A percentile compares a stretch with the other conserved stretches of the same genome.
phyloP scores from a whole-genome alignment of 2,888 invertebrate genomes.

The Drosophila mimetica region DNA sequence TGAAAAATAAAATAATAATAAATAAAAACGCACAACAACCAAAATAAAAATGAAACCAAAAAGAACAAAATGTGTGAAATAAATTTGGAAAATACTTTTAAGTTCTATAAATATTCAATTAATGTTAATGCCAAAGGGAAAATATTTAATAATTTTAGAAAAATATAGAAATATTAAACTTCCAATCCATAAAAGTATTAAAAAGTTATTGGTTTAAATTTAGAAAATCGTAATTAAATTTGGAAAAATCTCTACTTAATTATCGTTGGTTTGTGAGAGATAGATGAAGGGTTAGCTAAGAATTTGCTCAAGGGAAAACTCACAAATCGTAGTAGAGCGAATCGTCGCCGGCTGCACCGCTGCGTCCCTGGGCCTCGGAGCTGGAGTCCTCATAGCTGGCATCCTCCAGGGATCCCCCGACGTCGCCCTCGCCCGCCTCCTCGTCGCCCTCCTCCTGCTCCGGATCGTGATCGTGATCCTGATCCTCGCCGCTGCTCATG shows the following conservation, averaged over 20 bases:
- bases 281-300: constrained; percentile 43
- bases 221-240: constrained; percentile 3
- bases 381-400: constrained; percentile 77
- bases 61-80: constrained; percentile 67
- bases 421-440: constrained; percentile 33
- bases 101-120: constrained; percentile 5
- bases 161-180: constrained; percentile 22
- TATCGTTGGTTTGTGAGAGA: constrained; percentile 40
- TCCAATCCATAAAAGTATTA: constrained; percentile 17
- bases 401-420: constrained; percentile 54
- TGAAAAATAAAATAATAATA: constrained; percentile 15
- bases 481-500: constrained; percentile 60
- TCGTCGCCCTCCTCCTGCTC: constrained; percentile 56
- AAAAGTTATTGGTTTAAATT: constrained; percentile 46
- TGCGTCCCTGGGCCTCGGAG: constrained; percentile 57
- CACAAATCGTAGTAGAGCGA: constrained; percentile 83
- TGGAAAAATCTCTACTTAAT: constrained; percentile 37
- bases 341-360: constrained; percentile 78
- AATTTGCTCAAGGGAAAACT: constrained; percentile 64
- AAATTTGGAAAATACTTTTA: constrained; percentile 23
- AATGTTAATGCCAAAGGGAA: constrained; percentile 24
- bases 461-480: constrained; percentile 29
- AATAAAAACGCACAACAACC: constrained; percentile 55
- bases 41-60: constrained; percentile 53
- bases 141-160: constrained; percentile 2